Evolutionary conservation across 2,888 invertebrate species (phyloP).

Genomic region (Papilio protenor): DNA sequence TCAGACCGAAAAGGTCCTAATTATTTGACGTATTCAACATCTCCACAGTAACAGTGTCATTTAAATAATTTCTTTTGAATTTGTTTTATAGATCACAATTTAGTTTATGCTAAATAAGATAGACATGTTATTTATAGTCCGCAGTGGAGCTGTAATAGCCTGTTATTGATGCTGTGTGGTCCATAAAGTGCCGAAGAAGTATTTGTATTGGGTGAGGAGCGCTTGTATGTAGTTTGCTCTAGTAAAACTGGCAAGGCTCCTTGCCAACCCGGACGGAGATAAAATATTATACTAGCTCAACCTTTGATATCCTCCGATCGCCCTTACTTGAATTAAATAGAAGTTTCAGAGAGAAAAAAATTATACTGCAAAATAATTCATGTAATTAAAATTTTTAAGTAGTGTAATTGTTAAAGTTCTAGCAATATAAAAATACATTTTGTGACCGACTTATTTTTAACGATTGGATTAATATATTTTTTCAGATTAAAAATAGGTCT

Average conservation of each 20-base stretch:
- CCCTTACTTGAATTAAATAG: slow-evolving; percentile 37
- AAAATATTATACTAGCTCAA: slow-evolving; percentile 49
- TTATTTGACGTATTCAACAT: not conserved
- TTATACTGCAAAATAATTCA: too few relatives aligned
- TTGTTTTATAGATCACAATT: not conserved
- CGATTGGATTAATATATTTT: not conserved
- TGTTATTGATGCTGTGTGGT: slow-evolving; percentile 34
- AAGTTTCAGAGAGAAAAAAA: slow-evolving; percentile 16
- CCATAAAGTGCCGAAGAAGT: slow-evolving; percentile 41
- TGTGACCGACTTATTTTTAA: too few relatives aligned
- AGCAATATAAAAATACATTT: too few relatives aligned
- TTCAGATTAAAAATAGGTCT: not conserved
- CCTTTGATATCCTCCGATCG: slow-evolving; percentile 38
- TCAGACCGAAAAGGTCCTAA: not conserved
- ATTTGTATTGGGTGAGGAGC: slow-evolving; percentile 43
- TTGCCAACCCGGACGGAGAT: slow-evolving; percentile 46
- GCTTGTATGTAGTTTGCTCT: slow-evolving; percentile 49
- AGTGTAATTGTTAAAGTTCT: too few relatives aligned
- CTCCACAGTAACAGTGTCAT: not conserved
- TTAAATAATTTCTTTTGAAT: not conserved
- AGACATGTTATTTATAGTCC: slow-evolving; percentile 6
- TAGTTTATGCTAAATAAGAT: slow-evolving; percentile 16
- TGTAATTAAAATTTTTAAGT: too few relatives aligned
- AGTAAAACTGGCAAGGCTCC: slow-evolving; percentile 50
- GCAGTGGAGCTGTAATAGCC: slow-evolving; percentile 3